These are phyloP conservation scores for Equus przewalskii DNA, from an alignment of 2,113 vertebrate genomes.

Conservation along the genomic window DNA sequence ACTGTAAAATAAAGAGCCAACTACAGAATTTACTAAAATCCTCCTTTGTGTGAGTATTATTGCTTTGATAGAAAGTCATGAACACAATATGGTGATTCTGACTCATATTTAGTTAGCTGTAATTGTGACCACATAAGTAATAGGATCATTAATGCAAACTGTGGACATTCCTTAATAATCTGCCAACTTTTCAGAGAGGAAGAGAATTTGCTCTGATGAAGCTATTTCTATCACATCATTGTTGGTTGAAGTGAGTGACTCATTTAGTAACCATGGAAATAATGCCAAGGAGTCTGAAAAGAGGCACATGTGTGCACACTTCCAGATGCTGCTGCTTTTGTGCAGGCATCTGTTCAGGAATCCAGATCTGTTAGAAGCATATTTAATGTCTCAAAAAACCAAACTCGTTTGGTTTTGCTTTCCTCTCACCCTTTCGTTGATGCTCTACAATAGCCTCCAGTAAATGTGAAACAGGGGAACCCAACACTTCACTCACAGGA, in stretches of 20 bases:
- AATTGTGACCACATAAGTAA: not conserved
- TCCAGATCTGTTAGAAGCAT: not conserved
- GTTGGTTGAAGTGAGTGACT: conserved; percentile 5
- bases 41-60: not conserved
- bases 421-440: not conserved
- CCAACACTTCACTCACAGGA: conserved; percentile 30
- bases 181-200: not conserved
- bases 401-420: not conserved
- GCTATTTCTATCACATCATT: not conserved
- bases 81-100: not conserved
- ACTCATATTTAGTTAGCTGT: not conserved
- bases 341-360: not conserved
- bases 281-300: not conserved
- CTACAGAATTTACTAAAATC: not conserved
- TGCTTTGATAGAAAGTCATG: not conserved
- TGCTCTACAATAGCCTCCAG: conserved; percentile 10
- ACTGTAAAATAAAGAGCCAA: not conserved
- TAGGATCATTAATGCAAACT: not conserved
- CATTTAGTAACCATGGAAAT: conserved; percentile 49
- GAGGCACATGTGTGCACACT: not conserved
- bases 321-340: not conserved
- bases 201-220: conserved; percentile 37
- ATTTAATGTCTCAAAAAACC: not conserved
- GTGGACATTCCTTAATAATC: not conserved
- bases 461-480: conserved; percentile 54